These are phyloP conservation scores for Cryptocephalus primarius DNA, from an alignment of 2,888 invertebrate species.

Conservation along the genomic window DNA sequence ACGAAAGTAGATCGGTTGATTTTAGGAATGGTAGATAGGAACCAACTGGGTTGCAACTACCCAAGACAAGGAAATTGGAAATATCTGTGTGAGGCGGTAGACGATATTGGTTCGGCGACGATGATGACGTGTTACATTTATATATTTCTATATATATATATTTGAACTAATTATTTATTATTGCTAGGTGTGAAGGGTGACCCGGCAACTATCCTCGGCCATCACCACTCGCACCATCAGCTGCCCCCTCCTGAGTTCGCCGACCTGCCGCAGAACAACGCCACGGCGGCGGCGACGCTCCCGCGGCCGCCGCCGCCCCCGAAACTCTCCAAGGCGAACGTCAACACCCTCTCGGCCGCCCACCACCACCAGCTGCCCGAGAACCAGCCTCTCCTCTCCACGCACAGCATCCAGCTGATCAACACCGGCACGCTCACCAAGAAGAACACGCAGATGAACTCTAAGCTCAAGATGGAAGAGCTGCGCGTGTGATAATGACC, in stretches of 20 bases:
- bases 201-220: slow-evolving; percentile 61
- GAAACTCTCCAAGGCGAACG: slow-evolving; percentile 52
- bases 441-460: slow-evolving; percentile 57
- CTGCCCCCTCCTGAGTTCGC: slow-evolving; percentile 76
- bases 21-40: no score
- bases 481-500: slow-evolving; percentile 65
- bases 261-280: slow-evolving; percentile 62
- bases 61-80: no score
- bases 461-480: slow-evolving; percentile 65
- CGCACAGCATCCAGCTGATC: slow-evolving; percentile 68
- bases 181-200: slow-evolving; percentile 38
- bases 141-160: background rate
- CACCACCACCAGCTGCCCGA: slow-evolving; percentile 49
- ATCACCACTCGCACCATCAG: slow-evolving; percentile 69
- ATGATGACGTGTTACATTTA: no score
- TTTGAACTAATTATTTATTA: background rate
- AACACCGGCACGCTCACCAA: slow-evolving; percentile 69
- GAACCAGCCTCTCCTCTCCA: slow-evolving; percentile 57
- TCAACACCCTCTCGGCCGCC: slow-evolving; percentile 39
- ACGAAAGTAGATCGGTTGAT: no score
- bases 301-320: slow-evolving; percentile 69
- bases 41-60: no score
- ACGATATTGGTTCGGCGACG: no score
- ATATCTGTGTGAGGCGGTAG: no score
- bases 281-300: slow-evolving; percentile 52